Conservation (phyloP, 1,140 invertebrate genomes). For the Harlomillsia oculata region DNA sequence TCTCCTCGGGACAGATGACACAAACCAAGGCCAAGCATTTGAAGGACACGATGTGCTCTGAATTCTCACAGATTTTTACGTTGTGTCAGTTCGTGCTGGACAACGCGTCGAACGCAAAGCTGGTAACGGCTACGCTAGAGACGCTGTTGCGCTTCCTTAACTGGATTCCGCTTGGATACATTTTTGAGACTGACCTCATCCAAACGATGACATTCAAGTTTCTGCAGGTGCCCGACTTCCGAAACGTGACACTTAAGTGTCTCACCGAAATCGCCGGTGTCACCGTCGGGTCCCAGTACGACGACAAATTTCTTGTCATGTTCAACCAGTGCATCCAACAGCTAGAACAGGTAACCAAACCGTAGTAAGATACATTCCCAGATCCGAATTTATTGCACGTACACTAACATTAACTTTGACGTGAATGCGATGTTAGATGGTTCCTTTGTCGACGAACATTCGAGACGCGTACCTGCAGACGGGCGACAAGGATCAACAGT, state of each 20-base stretch:
- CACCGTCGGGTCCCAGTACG: constrained; percentile 68
- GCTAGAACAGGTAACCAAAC: constrained; percentile 53
- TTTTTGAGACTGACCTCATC: constrained; percentile 98
- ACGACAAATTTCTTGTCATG: constrained; percentile 79
- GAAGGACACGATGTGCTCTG: constrained; percentile 99
- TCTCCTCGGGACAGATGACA: constrained; percentile 93
- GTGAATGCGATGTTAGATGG: constrained; percentile 52
- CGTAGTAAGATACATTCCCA: background rate
- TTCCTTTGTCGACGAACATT: constrained; percentile 78
- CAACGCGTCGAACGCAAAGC: constrained; percentile 88
- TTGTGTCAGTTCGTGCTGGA: constrained; percentile 96
- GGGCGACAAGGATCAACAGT: constrained; percentile 94
- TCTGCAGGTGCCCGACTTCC: constrained; percentile 91
- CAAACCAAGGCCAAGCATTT: constrained; percentile 98
- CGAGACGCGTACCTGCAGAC: constrained; percentile 85
- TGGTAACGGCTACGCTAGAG: constrained; percentile 88
- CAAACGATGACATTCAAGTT: constrained; percentile 93
- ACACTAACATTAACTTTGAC: background rate
- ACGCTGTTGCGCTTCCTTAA: constrained; percentile 94
- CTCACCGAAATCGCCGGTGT: constrained; percentile 95
- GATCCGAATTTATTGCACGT: background rate
- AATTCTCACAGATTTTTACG: constrained; percentile 96
- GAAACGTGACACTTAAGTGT: constrained; percentile 96
- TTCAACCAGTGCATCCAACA: constrained; percentile 86
- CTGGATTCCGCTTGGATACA: constrained; percentile 99